Evolutionary conservation across 1,140 invertebrate genomes (phyloP), one percentile per base, ranked within the genome.

Genomic region (Dendroctonus ponderosae): DNA sequence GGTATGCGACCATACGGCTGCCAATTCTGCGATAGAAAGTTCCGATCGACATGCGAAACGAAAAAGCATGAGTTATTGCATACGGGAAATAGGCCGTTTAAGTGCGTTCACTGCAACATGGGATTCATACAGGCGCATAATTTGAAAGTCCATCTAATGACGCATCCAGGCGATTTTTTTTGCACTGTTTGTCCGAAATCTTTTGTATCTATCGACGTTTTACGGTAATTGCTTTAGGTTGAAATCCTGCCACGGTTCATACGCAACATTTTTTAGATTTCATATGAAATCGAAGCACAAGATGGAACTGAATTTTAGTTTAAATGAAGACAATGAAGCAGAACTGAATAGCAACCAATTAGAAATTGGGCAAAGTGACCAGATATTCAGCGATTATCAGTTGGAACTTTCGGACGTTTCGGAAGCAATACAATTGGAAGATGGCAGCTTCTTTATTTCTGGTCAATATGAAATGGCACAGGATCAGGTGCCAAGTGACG

Each of bases 1-100:
- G 85, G 88, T 3, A 89, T 91, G 72, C 89, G 90, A 71, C 91
- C 91, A 0, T 92, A 90, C 74, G 83, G 82, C 37, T 92, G 91
- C 78, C 85, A 86, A 60, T 82, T 85, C 61, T 94, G 92, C 78
- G 85, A 84, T 5, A 81, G 89, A 60, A 84, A 85, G 7, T 77
- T 75, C 51, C 44, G 67, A 38, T 76, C 75, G 0, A 41, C 54
- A 44, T 70, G 72, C 8, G 74, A 77, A 70, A 51, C 40, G 77
- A 82, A 70, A 43, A 76, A 76, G 70, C 84, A 79, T 80, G 84
- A 81, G 75, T 79, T 76, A 3, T 69, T 74, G n/a, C 91, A 93
- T 75, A 85, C 83, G 38, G 86, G 89, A 7, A 88, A 90, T 74
- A 89, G 90, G 72, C 89, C 89, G 2, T 90, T 88, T 77, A 79